Evolutionary conservation across 2,888 invertebrate species (phyloP), one percentile per base, ranked within the genome.

Genomic region (Pyrocoelia pectoralis): DNA sequence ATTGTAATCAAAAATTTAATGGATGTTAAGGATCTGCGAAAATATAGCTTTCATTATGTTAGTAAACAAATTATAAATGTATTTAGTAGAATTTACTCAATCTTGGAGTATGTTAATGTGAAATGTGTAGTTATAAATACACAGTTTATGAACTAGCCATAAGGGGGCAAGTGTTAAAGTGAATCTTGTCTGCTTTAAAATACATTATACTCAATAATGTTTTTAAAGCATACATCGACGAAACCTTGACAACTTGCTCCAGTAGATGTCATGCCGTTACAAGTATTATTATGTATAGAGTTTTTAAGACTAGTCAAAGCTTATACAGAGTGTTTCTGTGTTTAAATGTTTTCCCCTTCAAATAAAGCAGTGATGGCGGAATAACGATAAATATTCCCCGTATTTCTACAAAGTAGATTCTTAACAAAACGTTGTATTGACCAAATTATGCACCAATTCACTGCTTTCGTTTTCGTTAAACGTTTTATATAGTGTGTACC

Each of bases 161-260:
- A 80, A 72, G 80, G 66, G 80, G 79, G 80, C 80, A 80, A 80
- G 80, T 76, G 79, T 80, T 77, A 72, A n/a, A 74, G 74, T 72
- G 65, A 28, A 51, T 13, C 57, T 59, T 53, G 29, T 48, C 59
- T 10, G 19, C 28, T 54, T 41, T 50, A 52, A 57, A 33, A 51
- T 10, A 6, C 17, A 6, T 48, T 19, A 14, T 12, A 15, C 24
- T 24, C 24, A 24, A 24, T 5, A 24, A 5, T 43, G 43, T 43
- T 3, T 15, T 43, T 15, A 43, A 41, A 58, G 49, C 58, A 29
- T 17, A 13, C 15, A 12, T 3, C 6, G 24, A 24, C n/a, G 15
- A 8, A 59, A 65, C 60, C 70, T 72, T 70, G 69, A 79, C 77
- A 69, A 75, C 79, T 79, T 79, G 78, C 79, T 79, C 79, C 79